Conservation (phyloP, 64 coral and sea anemone genomes). For the Montipora sp. region DNA sequence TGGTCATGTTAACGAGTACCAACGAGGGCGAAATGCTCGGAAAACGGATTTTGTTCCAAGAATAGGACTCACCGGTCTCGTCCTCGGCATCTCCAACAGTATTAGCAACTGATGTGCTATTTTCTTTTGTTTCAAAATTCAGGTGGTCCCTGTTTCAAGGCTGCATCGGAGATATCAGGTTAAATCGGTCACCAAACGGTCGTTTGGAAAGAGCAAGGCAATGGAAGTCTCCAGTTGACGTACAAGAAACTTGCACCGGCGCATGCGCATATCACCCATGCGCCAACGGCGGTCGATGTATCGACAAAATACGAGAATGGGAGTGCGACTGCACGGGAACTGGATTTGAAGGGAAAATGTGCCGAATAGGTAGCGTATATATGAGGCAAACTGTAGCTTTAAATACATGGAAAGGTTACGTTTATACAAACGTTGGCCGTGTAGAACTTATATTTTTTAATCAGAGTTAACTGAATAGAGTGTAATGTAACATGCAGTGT, state of each 20-base stretch:
- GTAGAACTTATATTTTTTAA: no score
- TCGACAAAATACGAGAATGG: slow-evolving; percentile 31
- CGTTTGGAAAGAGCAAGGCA: neutral
- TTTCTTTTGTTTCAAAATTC: neutral
- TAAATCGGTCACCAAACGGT: slow-evolving; percentile 15
- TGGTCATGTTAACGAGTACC: no score
- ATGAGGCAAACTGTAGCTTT: no score
- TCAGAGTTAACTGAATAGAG: no score
- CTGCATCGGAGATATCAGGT: slow-evolving; percentile 32
- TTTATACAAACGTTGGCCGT: no score
- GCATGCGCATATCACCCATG: neutral
- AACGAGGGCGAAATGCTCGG: no score
- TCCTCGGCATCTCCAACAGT: neutral
- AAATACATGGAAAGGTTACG: no score
- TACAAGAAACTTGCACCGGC: neutral
- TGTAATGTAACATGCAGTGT: no score
- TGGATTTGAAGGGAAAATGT: slow-evolving; percentile 53
- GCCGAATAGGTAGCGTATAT: slow-evolving; percentile 12
- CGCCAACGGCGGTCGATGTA: slow-evolving; percentile 40
- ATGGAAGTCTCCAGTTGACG: neutral
- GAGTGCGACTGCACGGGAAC: slow-evolving; percentile 70
- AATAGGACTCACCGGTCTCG: neutral
- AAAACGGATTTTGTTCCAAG: no score
- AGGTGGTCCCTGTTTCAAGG: neutral
- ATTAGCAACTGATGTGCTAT: neutral